Evolutionary conservation across 2,113 vertebrate species (phyloP).

Genomic region (Urocolius indicus): DNA sequence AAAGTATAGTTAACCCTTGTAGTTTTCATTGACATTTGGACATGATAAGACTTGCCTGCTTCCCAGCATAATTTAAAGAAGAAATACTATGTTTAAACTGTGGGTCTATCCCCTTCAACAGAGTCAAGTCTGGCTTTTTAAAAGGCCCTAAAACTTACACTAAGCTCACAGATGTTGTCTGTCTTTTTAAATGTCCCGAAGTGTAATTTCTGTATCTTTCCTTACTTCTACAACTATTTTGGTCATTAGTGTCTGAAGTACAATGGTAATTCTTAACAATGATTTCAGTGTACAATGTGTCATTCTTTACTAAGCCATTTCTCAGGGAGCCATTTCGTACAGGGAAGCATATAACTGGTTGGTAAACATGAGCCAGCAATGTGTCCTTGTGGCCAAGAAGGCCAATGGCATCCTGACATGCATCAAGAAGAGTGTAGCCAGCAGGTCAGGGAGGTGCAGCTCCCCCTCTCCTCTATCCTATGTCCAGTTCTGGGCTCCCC

Average conservation of each 20-base stretch:
- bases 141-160: not conserved
- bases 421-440: too few relatives aligned
- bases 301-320: not conserved
- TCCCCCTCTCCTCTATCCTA: too few relatives aligned
- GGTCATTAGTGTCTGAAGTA: not conserved
- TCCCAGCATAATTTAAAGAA: not conserved
- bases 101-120: not conserved
- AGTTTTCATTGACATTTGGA: not conserved
- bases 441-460: too few relatives aligned
- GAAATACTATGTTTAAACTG: not conserved
- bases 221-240: not conserved
- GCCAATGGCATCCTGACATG: too few relatives aligned
- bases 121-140: not conserved
- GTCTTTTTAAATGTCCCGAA: not conserved
- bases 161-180: not conserved
- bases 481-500: too few relatives aligned
- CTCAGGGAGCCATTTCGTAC: too few relatives aligned
- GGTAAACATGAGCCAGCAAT: too few relatives aligned
- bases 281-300: not conserved
- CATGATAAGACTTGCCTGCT: not conserved
- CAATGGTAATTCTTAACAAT: not conserved
- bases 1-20: not conserved
- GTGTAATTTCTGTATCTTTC: not conserved
- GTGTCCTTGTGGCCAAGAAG: too few relatives aligned
- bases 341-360: accelerated